phyloP scores from a whole-genome alignment of 2,888 invertebrate genomes.

The Taphrorychus bicolor region DNA sequence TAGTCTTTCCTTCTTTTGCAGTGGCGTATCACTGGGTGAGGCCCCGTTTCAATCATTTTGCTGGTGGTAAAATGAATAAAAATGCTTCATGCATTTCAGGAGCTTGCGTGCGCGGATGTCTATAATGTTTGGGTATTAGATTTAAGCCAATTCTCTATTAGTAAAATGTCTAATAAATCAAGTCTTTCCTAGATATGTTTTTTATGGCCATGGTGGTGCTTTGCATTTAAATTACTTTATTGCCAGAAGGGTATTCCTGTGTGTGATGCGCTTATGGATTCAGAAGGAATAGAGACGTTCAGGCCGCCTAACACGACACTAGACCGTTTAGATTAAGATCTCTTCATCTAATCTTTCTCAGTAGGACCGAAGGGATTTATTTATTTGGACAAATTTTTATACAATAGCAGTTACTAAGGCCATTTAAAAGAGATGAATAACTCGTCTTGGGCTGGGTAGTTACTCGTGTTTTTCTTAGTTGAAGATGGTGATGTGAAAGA shows the following conservation, averaged over 20 bases:
- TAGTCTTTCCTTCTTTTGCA: slow-evolving; percentile 1
- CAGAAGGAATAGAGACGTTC: slow-evolving; percentile 22
- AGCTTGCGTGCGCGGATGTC: no score
- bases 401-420: background rate
- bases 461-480: no score
- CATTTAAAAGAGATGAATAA: no score
- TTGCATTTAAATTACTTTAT: background rate
- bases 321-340: slow-evolving; percentile 29
- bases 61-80: no score
- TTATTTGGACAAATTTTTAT: slow-evolving; percentile 17
- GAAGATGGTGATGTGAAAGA: no score
- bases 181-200: no score
- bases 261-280: slow-evolving; percentile 8
- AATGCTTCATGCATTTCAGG: no score
- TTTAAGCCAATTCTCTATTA: no score
- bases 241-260: background rate
- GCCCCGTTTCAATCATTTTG: no score
- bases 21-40: slow-evolving; percentile 13
- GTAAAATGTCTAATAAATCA: no score
- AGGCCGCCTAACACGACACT: slow-evolving; percentile 12
- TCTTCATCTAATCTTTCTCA: slow-evolving; percentile 12
- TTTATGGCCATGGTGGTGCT: background rate
- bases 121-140: no score
- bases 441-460: no score
- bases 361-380: slow-evolving; percentile 17